phyloP scores from a whole-genome alignment of 2,888 invertebrate species.

The Thymelicus sylvestris region DNA sequence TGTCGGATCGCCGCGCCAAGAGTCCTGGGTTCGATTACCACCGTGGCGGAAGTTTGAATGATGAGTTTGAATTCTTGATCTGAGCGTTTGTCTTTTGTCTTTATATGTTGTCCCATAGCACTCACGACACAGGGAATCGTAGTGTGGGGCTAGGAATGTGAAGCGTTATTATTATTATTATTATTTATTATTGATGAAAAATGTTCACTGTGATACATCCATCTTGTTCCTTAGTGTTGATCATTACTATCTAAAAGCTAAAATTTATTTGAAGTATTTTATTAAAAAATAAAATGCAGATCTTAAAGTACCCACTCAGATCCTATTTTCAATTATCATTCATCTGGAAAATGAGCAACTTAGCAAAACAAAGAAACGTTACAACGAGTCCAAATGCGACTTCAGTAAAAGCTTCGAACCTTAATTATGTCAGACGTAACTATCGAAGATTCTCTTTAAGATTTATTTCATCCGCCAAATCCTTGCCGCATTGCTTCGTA shows the following conservation, averaged over 20 bases:
- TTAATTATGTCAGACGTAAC: conserved; percentile 64
- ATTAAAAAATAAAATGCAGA: conserved; percentile 25
- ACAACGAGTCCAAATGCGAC: conserved; percentile 45
- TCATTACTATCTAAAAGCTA: conserved; percentile 19
- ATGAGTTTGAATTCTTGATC: no score
- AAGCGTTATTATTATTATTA: no score
- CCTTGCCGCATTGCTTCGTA: conserved; percentile 43
- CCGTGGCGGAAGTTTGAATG: no score
- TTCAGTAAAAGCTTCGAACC: conserved; percentile 44
- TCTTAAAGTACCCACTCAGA: conserved; percentile 29
- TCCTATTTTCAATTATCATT: conserved; percentile 33
- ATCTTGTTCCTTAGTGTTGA: no score
- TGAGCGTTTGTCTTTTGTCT: no score
- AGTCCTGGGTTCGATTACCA: no score
- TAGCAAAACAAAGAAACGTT: conserved; percentile 45
- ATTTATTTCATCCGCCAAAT: conserved; percentile 73
- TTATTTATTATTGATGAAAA: no score
- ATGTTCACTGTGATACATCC: no score
- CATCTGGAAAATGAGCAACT: conserved; percentile 37
- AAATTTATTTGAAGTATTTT: conserved; percentile 13
- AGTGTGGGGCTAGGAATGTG: no score
- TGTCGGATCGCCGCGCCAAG: no score
- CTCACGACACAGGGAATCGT: no score
- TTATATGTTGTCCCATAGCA: no score
- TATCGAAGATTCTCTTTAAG: conserved; percentile 63